Conservation (phyloP, 2,797 vertebrate species). For the Betta splendens region DNA sequence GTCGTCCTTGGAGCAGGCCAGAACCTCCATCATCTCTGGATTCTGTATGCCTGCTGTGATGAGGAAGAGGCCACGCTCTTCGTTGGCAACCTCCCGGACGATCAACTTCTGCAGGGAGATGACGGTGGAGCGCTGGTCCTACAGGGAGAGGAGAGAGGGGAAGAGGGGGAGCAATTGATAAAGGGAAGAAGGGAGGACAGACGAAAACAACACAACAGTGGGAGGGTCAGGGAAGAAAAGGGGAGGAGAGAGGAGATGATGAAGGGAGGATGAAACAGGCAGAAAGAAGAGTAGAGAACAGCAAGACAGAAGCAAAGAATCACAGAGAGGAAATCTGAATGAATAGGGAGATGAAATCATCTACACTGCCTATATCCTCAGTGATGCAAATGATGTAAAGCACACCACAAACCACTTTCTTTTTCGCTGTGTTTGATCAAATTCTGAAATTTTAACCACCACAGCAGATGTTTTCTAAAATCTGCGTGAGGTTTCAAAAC, state of each 20-base stretch:
- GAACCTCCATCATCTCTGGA: constrained; percentile 96
- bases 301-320: constrained; percentile 4
- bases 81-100: constrained; percentile 94
- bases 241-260: constrained; percentile 31
- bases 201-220: constrained; percentile 38
- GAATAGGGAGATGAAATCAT: constrained; percentile 7
- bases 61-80: constrained; percentile 95
- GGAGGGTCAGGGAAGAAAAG: constrained; percentile 46
- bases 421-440: constrained; percentile 24
- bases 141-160: constrained; percentile 21
- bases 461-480: constrained; percentile 28
- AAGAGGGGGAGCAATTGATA: constrained; percentile 25
- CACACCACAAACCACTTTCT: constrained; percentile 17
- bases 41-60: constrained; percentile 89
- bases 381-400: constrained; percentile 5
- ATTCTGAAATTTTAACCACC: constrained; percentile 32
- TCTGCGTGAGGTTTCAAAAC: constrained; percentile 27
- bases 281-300: constrained; percentile 13
- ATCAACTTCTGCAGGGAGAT: constrained; percentile 97
- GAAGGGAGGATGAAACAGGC: constrained; percentile 26
- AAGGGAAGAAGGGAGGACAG: constrained; percentile 32
- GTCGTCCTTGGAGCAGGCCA: constrained; percentile 91
- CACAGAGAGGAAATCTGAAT: background rate
- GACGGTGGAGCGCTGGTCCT: constrained; percentile 97
- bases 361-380: background rate